Base-by-base conservation (phyloP, 2,113 vertebrate species). In the Pristiophorus japonicus region DNA sequence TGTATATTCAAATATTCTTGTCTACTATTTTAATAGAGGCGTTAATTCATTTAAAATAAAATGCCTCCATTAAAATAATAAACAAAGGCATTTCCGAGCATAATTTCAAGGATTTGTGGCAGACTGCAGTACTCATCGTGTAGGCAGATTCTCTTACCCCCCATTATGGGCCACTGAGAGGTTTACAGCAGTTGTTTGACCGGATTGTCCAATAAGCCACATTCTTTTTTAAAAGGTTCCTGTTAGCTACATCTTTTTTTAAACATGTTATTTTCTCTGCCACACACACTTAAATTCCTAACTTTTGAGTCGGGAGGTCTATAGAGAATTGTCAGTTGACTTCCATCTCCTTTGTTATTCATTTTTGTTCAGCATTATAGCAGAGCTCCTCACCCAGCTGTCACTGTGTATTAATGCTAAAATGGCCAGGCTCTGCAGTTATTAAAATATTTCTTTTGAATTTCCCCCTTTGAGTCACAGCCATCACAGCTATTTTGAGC, bases 11-110 rank as follows among this genome's bases (percentile, higher is more conserved):
- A 91, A 63, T 59, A 63, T 24, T 55, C 27, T 55, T 59, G 22
- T 59, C 55, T 92, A 59, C 18, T 92, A 38, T 63, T 63, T 38
- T 92, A 87, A 51, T 51, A 4, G 47, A 87, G 20, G 6, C 10
- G 22, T 92, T 92, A 63, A 92, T 92, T 92, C 59, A 92, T 63
- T 92, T 92, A 20, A 63, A 63, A 59, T 34, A 62, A n/a, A 91
- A 62, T 62, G 16, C 14, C 30, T n/a, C 27, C n/a, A 91, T 91
- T 34, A 91, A 62, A 62, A 59, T 91, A 91, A n/a, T 81, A 81
- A 81, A 42, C 4, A 81, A 55, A 16, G 51, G 51, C 18, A 59
- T n/a, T 91, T 90, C 34, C 4, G 16, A 34, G 27, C 87, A 92
- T n/a, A 62, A 63, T 91, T 91, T 91, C 34, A 91, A 91, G 55